Evolutionary conservation across 2,113 vertebrate genomes (phyloP), one percentile per base, ranked within the genome.

Genomic region (Sylvilagus bachmani): DNA sequence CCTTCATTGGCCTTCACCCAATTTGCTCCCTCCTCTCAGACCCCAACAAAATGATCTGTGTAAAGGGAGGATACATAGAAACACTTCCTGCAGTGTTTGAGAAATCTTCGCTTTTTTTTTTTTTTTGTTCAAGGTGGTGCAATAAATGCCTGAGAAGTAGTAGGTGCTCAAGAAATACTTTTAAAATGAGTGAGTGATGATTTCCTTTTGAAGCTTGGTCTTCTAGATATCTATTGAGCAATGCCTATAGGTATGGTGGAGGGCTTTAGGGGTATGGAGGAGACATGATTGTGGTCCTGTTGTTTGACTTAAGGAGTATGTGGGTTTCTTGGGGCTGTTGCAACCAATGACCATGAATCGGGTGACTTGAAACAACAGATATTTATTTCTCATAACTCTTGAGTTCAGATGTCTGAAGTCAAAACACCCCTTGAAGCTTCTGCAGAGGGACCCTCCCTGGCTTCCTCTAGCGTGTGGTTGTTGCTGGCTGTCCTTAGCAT

Each of bases 31-130:
- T 82, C 70, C 82, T 74, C 66, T 91, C 27, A 49, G 31, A 64
- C 55, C 33, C 86, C 31, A 82, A 31, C 38, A 38, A 66, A 89
- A 89, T 58, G 21, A 62, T 89, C 83, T 70, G 21, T 38, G 14
- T 86, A 38, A 86, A 86, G 94, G 53, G 33, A 38, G 83, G 49
- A 10, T 61, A 49, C 31, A 53, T 73, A 10, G 81, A 87, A 86
- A 31, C 88, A 17, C 74, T 49, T 91, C n/a, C 66, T 78, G 16
- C 14, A 27, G 6, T 25, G 2, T 90, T 94, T 80, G 33, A 94
- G 12, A 27, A 74, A 81, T 62, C 44, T 92, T 92, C 38, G 51
- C 75, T 91, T 79, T 49, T 91, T 89, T 91, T 80, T 70, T 91
- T 79, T 49, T 91, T 89, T 91, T 80, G 49, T 62, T 92, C 69